A percentile compares a stretch with the other conserved stretches of the same genome.
These are phyloP conservation scores for Antrozous pallidus DNA, from an alignment of 2,797 vertebrate species.

Conservation along the genomic window DNA sequence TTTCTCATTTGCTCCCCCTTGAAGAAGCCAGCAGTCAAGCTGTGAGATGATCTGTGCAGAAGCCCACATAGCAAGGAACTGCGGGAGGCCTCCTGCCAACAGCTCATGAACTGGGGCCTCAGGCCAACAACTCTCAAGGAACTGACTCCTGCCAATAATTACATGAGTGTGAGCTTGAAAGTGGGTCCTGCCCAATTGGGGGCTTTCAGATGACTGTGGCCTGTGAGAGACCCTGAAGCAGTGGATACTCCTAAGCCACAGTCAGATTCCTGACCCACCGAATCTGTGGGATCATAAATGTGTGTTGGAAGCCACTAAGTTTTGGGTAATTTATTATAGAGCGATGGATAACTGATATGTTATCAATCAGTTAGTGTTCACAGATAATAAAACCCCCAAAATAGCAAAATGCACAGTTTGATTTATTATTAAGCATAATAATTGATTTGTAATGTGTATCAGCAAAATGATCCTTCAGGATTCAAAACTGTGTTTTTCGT, in stretches of 20 bases:
- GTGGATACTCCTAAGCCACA: not conserved
- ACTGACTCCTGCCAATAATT: not conserved
- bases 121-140: not conserved
- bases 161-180: not conserved
- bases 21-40: not conserved
- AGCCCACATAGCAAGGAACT: not conserved
- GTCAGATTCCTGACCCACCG: not conserved
- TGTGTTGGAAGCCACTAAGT: not conserved
- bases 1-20: not conserved
- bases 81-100: not conserved
- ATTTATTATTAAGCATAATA: conserved; percentile 22
- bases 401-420: not conserved
- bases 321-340: not conserved
- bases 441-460: not conserved
- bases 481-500: conserved; percentile 14
- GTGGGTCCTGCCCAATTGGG: not conserved
- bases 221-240: not conserved
- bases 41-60: not conserved
- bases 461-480: not conserved
- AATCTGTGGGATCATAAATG: not conserved
- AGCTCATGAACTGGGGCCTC: not conserved
- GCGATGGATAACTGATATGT: not conserved
- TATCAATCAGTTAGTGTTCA: not conserved
- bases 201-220: not conserved
- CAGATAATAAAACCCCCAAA: conserved; percentile 15